Percentiles rank a stretch among this genome's conserved stretches.
phyloP scores from a whole-genome alignment of 2,888 invertebrate species.

The Drosophila pseudotakahashii region DNA sequence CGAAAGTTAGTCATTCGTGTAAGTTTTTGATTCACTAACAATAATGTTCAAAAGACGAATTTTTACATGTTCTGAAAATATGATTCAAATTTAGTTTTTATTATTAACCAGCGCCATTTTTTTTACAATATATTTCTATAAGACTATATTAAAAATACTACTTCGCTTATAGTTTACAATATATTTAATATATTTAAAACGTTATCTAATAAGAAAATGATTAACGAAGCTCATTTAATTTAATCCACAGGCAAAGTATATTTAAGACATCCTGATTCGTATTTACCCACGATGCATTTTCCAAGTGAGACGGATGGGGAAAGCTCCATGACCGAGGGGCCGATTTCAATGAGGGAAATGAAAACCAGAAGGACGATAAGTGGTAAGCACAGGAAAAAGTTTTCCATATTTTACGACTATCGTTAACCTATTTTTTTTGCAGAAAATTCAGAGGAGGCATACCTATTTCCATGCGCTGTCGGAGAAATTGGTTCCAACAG shows the following conservation, averaged over 20 bases:
- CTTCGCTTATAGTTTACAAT: too few species aligned
- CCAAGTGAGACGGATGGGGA: conserved; percentile 88
- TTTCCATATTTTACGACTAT: not conserved
- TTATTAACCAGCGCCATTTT: too few species aligned
- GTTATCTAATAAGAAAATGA: not conserved
- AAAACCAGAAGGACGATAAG: conserved; percentile 84
- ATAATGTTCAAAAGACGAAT: not conserved
- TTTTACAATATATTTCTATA: too few species aligned
- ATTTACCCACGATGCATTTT: conserved; percentile 90
- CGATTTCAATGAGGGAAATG: conserved; percentile 83
- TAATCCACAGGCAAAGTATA: conserved; percentile 87
- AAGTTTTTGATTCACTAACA: conserved; percentile 57
- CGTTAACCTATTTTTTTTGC: conserved; percentile 70
- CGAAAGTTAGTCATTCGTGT: conserved; percentile 84
- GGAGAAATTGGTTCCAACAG: conserved; percentile 88
- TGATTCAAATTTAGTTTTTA: too few species aligned
- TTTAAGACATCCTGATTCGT: conserved; percentile 93
- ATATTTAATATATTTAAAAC: too few species aligned
- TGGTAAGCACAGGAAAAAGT: conserved; percentile 42
- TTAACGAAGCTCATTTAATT: conserved; percentile 39
- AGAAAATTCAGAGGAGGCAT: conserved; percentile 86
- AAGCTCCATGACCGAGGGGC: conserved; percentile 65
- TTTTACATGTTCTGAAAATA: too few species aligned
- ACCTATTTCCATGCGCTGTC: conserved; percentile 83
- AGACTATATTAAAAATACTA: too few species aligned